Evolutionary conservation across 2,888 invertebrate species (phyloP).

Genomic region (Pogonocherus hispidulus): DNA sequence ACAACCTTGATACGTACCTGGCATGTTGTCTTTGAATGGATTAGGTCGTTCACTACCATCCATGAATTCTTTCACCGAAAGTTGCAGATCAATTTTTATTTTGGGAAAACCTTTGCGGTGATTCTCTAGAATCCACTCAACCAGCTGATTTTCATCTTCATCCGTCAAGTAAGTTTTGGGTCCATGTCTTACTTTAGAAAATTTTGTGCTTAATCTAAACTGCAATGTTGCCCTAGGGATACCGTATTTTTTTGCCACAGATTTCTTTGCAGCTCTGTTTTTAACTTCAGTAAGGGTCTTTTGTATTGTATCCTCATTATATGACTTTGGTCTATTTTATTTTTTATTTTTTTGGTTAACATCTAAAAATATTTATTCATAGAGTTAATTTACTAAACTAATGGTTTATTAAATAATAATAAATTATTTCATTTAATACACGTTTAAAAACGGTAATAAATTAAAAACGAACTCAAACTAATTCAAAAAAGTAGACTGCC

Average conservation of each 20-base stretch:
- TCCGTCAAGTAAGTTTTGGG: slow-evolving; percentile 31
- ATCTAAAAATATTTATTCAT: slow-evolving; percentile 1
- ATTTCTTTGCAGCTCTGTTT: slow-evolving; percentile 19
- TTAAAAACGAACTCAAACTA: background rate
- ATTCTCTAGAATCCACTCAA: slow-evolving; percentile 29
- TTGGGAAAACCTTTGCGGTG: slow-evolving; percentile 42
- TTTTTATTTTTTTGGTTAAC: slow-evolving; percentile 1
- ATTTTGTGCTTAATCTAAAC: slow-evolving; percentile 37
- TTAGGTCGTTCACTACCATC: slow-evolving; percentile 30
- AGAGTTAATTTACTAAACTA: background rate
- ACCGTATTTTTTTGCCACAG: slow-evolving; percentile 24
- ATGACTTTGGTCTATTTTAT: slow-evolving; percentile 11
- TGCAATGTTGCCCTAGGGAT: slow-evolving; percentile 38
- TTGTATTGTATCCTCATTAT: slow-evolving; percentile 26
- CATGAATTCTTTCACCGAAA: slow-evolving; percentile 45
- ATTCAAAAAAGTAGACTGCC: background rate
- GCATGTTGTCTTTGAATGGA: slow-evolving; percentile 31
- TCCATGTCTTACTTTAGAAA: slow-evolving; percentile 39
- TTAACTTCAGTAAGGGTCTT: slow-evolving; percentile 25
- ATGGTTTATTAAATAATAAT: background rate
- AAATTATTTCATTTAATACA: slow-evolving; percentile 1
- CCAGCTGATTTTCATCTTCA: slow-evolving; percentile 32
- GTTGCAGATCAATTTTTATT: slow-evolving; percentile 52
- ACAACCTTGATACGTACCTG: slow-evolving; percentile 36
- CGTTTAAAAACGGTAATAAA: background rate